Conservation (phyloP, 2,888 invertebrate genomes). For the Apamea crenata region DNA sequence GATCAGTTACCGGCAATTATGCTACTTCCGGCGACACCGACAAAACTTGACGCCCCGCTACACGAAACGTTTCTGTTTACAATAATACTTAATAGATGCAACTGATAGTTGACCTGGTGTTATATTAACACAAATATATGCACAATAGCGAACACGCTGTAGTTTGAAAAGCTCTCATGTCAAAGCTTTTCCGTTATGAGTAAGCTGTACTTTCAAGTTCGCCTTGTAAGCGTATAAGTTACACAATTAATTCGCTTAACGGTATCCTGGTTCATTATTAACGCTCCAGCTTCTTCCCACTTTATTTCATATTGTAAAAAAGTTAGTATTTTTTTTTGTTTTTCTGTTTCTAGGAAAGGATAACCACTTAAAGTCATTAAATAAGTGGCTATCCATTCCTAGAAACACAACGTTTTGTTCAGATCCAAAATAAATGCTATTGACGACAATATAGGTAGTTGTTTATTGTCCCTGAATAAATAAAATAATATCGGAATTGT, state of each 20-base stretch:
- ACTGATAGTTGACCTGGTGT: slow-evolving; percentile 65
- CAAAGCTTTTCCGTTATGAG: slow-evolving; percentile 31
- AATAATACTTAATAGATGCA: slow-evolving; percentile 60
- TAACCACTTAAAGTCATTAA: too few species aligned
- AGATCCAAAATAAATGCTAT: not conserved
- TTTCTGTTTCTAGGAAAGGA: too few species aligned
- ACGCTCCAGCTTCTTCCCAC: slow-evolving; percentile 9
- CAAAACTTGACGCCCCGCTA: slow-evolving; percentile 75
- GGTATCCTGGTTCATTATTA: slow-evolving; percentile 27
- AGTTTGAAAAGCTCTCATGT: slow-evolving; percentile 17
- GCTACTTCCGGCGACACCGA: slow-evolving; percentile 81
- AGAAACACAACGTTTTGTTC: not conserved
- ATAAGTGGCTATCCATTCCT: not conserved
- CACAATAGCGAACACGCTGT: slow-evolving; percentile 18
- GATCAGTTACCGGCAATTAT: slow-evolving; percentile 88
- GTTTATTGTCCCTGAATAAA: too few species aligned
- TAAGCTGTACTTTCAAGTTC: slow-evolving; percentile 33
- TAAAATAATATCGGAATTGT: not conserved
- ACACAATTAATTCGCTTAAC: slow-evolving; percentile 39
- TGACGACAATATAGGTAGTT: too few species aligned
- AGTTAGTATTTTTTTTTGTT: too few species aligned
- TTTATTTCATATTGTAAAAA: not conserved
- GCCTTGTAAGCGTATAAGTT: slow-evolving; percentile 13
- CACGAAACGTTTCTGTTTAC: slow-evolving; percentile 66
- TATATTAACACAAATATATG: slow-evolving; percentile 39